Evolutionary conservation across 2,888 invertebrate genomes (phyloP).

Genomic region (Dendrolimus pini): DNA sequence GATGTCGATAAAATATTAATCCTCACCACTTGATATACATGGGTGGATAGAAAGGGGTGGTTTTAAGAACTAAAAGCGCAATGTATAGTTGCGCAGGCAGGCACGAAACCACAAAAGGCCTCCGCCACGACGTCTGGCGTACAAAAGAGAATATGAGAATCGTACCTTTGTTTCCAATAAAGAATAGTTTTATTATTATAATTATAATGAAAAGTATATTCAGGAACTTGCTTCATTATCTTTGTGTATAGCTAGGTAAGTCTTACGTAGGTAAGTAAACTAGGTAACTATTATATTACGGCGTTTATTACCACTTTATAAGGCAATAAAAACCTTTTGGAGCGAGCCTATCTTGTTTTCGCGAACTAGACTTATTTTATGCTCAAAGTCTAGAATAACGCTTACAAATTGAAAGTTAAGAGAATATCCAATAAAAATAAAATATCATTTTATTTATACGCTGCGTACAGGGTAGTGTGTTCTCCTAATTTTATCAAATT

Average conservation of each 20-base stretch:
- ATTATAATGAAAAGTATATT: not conserved
- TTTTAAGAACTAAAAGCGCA: constrained; percentile 67
- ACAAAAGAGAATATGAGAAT: constrained; percentile 40
- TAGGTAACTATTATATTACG: too few relatives aligned
- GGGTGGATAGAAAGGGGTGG: constrained; percentile 29
- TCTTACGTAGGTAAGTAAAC: too few relatives aligned
- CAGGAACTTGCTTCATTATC: constrained; percentile 15
- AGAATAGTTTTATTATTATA: not conserved
- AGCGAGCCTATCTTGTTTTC: too few relatives aligned
- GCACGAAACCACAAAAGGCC: constrained; percentile 60
- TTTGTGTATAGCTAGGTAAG: constrained; percentile 19
- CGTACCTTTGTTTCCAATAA: constrained; percentile 6
- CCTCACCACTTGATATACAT: constrained; percentile 4
- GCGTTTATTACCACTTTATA: too few relatives aligned
- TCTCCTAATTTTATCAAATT: too few relatives aligned
- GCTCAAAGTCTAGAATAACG: too few relatives aligned
- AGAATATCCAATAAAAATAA: too few relatives aligned
- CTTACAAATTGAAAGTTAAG: too few relatives aligned
- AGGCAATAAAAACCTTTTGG: too few relatives aligned
- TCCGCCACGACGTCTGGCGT: constrained; percentile 42
- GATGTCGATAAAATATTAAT: constrained; percentile 1
- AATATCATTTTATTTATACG: too few relatives aligned
- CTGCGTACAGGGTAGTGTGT: too few relatives aligned
- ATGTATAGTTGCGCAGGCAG: constrained; percentile 33
- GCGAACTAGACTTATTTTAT: too few relatives aligned